Evolutionary conservation across 2,888 invertebrate genomes (phyloP).

Genomic region (Villa cingulata): DNA sequence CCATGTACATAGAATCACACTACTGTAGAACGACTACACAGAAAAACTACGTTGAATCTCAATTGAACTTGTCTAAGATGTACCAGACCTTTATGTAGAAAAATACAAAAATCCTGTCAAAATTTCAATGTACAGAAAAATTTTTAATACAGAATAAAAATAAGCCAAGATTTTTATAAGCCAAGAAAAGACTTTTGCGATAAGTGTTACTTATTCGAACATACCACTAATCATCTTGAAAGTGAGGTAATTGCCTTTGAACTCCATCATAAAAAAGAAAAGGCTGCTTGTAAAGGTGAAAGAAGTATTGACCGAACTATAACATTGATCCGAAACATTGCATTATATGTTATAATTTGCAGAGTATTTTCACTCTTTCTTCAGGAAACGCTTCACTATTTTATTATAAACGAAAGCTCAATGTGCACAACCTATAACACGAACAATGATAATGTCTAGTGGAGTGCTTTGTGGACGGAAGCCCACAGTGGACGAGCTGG

Average conservation of each 20-base stretch:
- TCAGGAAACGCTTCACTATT: not conserved
- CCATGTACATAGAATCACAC: not conserved
- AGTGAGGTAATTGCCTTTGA: not conserved
- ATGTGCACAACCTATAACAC: not conserved
- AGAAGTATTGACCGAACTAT: not conserved
- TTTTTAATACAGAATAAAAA: not conserved
- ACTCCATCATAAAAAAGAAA: not conserved
- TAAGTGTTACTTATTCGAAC: not conserved
- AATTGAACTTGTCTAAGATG: not conserved
- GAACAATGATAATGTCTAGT: not conserved
- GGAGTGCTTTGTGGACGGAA: not conserved
- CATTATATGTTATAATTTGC: not conserved
- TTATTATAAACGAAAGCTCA: not conserved
- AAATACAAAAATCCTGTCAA: not conserved
- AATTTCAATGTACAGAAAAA: not conserved
- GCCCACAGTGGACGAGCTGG: not conserved
- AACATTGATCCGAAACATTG: not conserved
- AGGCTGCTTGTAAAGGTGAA: not conserved
- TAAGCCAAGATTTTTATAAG: not conserved
- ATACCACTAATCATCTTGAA: not conserved
- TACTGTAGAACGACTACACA: not conserved
- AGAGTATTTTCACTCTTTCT: not conserved
- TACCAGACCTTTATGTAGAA: slow-evolving; percentile 3
- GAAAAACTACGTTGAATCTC: not conserved
- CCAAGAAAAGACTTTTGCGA: not conserved